Evolutionary conservation across 2,797 vertebrate species (phyloP).

Genomic region (Tenualosa thibaudeaui): DNA sequence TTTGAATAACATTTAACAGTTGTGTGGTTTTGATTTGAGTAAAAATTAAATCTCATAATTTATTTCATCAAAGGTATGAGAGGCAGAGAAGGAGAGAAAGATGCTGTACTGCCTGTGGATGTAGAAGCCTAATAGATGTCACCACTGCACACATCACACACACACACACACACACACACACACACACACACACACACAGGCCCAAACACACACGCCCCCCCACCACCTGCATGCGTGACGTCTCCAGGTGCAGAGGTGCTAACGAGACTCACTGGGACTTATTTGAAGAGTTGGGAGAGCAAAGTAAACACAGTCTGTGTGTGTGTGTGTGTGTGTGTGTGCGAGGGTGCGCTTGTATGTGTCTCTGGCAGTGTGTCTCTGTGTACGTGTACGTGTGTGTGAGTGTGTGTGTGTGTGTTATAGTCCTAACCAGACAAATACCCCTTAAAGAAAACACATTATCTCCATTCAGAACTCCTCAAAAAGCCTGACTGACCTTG

Average conservation of each 20-base stretch:
- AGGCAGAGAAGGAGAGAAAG: too few relatives aligned
- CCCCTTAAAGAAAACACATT: too few relatives aligned
- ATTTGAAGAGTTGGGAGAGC: constrained; percentile 46
- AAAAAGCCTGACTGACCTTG: too few relatives aligned
- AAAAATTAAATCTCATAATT: too few relatives aligned
- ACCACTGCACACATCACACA: too few relatives aligned
- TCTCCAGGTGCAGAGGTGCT: constrained; percentile 35
- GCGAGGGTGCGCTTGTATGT: background rate
- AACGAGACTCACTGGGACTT: constrained; percentile 54
- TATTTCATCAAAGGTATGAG: too few relatives aligned
- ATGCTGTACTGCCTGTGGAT: too few relatives aligned
- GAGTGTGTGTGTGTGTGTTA: background rate
- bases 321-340: background rate
- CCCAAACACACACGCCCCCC: background rate
- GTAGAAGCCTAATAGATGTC: too few relatives aligned
- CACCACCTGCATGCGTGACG: background rate
- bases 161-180: constrained; percentile 23
- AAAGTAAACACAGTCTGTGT: constrained; percentile 49
- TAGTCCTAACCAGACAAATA: too few relatives aligned
- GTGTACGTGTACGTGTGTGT: background rate
- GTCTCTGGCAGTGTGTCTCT: background rate
- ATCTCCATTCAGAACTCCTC: too few relatives aligned
- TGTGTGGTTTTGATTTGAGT: too few relatives aligned
- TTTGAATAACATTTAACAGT: too few relatives aligned
- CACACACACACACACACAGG: constrained; percentile 22